These are phyloP conservation scores for Accipiter virgatus DNA, from an alignment of 2,113 vertebrate genomes.

Conservation along the genomic window DNA sequence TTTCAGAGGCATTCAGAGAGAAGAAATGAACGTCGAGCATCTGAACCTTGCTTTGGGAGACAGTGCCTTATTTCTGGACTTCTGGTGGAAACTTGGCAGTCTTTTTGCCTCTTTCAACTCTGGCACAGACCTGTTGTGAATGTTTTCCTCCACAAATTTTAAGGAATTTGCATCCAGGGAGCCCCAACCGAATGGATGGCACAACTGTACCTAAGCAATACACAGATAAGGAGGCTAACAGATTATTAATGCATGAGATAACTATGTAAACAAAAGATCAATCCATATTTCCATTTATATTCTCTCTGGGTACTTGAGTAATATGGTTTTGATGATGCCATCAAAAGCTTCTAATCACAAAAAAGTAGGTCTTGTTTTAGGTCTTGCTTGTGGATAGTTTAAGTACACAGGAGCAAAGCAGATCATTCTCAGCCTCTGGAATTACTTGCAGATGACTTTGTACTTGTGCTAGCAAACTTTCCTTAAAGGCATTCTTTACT, in stretches of 20 bases:
- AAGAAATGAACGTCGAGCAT: neutral
- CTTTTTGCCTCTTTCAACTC: neutral
- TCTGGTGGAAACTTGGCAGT: neutral
- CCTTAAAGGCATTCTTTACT: neutral
- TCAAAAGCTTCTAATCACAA: neutral
- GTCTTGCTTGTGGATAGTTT: neutral
- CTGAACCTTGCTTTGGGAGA: neutral
- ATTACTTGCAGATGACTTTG: neutral
- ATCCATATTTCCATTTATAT: neutral
- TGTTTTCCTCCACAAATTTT: neutral
- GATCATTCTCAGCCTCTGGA: neutral
- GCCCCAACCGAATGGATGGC: neutral
- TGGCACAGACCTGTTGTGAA: neutral
- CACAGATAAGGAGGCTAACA: neutral
- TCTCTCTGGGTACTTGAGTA: accelerated
- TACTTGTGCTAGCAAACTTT: neutral
- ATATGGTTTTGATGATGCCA: neutral
- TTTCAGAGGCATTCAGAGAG: neutral
- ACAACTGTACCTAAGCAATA: neutral
- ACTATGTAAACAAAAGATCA: neutral
- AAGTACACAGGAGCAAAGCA: neutral
- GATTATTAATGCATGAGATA: neutral
- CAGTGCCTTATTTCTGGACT: neutral
- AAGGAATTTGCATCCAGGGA: neutral
- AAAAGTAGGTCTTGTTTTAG: neutral